phyloP scores from a whole-genome alignment of 2,797 vertebrate genomes.

The Zenarchopterus dispar region DNA sequence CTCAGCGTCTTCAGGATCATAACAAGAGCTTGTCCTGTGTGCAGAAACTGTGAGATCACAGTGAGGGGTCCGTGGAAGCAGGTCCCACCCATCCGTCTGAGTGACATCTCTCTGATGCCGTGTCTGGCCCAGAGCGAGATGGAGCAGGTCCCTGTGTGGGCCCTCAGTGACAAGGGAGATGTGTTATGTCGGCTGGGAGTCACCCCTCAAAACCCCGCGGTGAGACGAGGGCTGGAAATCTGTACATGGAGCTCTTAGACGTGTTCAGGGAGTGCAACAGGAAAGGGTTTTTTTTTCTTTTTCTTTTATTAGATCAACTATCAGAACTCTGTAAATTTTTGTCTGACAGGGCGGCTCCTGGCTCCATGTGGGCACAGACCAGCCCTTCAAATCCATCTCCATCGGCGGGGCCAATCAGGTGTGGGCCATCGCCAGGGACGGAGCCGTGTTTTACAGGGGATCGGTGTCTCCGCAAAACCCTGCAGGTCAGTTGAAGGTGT shows the following conservation, averaged over 20 bases:
- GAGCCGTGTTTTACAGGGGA: slow-evolving; percentile 93
- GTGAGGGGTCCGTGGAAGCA: slow-evolving; percentile 92
- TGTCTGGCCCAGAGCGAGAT: slow-evolving; percentile 80
- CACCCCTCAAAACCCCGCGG: slow-evolving; percentile 84
- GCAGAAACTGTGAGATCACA: slow-evolving; percentile 92
- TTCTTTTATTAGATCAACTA: no score
- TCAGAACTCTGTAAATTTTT: no score
- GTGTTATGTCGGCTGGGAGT: slow-evolving; percentile 93
- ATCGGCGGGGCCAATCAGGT: slow-evolving; percentile 93
- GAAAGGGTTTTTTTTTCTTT: no score
- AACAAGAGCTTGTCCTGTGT: neutral
- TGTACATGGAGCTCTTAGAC: neutral
- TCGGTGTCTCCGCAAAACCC: slow-evolving; percentile 91
- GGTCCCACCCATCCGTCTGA: slow-evolving; percentile 88
- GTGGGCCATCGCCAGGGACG: slow-evolving; percentile 94
- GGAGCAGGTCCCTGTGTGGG: slow-evolving; percentile 90
- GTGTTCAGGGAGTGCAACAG: neutral
- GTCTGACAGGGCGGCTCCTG: slow-evolving; percentile 89
- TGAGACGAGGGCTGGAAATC: slow-evolving; percentile 71
- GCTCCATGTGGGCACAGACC: slow-evolving; percentile 96
- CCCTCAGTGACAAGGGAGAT: slow-evolving; percentile 94
- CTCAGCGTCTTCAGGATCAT: neutral
- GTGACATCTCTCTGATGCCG: slow-evolving; percentile 92
- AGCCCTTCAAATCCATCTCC: slow-evolving; percentile 93
- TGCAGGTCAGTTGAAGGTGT: slow-evolving; percentile 71